phyloP scores from a whole-genome alignment of 2,797 vertebrate species.

The Sebastolobus altivelis region DNA sequence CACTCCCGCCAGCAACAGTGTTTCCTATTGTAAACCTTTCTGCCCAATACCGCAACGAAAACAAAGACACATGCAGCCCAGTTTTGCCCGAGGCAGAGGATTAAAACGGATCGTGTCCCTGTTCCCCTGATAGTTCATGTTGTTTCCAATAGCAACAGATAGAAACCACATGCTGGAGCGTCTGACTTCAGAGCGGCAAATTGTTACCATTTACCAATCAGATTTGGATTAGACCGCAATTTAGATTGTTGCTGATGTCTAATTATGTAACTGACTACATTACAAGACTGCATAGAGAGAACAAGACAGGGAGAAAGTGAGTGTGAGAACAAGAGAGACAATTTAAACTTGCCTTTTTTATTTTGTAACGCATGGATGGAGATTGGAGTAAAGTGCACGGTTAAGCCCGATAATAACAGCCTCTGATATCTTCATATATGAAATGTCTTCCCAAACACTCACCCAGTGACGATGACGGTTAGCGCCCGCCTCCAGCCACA shows the following conservation, averaged over 20 bases:
- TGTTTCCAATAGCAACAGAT: slow-evolving; percentile 4
- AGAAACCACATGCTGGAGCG: not conserved
- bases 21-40: not conserved
- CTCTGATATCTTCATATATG: slow-evolving; percentile 1
- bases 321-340: not conserved
- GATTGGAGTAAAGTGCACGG: not conserved
- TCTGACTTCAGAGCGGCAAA: not conserved
- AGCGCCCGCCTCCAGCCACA: slow-evolving; percentile 37
- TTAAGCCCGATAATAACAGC: not conserved
- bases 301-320: not conserved
- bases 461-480: slow-evolving; percentile 12
- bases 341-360: not conserved
- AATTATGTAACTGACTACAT: not conserved
- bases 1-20: not conserved
- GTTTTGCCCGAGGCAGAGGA: not conserved
- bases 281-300: not conserved
- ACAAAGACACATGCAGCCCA: not conserved
- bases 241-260: not conserved
- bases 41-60: not conserved
- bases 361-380: not conserved
- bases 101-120: not conserved
- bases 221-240: not conserved
- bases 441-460: slow-evolving; percentile 33
- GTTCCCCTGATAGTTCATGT: not conserved
- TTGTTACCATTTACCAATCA: not conserved